Base-by-base conservation (phyloP, 1,140 invertebrate genomes). In the Phthorimaea operculella region DNA sequence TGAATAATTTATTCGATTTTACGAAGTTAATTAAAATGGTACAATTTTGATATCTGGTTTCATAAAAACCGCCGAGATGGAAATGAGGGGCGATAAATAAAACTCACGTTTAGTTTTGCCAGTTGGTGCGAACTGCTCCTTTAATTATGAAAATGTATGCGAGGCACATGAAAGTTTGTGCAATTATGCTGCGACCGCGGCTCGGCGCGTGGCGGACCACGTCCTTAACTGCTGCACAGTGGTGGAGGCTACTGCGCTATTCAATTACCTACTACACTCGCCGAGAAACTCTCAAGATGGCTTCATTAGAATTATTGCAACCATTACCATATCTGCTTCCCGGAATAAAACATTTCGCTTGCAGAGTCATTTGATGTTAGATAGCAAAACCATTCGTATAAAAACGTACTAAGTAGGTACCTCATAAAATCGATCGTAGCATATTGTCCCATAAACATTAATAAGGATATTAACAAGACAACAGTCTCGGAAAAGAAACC, bases 91-190 rank as follows among this genome's bases (percentile, higher is more conserved):
- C 59, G 36, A 66, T 75, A 74, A 74, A 82, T 79, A 78, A 75
- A 62, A 69, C 70, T 64, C 56, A 72, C 63, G 15, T 47, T 47
- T 62, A 64, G 63, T 68, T 71, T 70, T 68, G 62, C 66, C 73
- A 79, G 74, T 80, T 76, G 74, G 70, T 79, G 74, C 70, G 72
- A 76, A 79, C 72, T 73, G 72, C 72, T 72, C 68, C 75, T 79
- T 83, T 83, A 83, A 83, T 83, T 81, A 83, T 83, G 78, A 81
- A 81, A 81, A 83, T 81, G 74, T 83, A 83, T 81, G 80, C 80
- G 70, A 67, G 78, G 80, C 76, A 79, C 78, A 83, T 76, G 80
- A 80, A 83, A 83, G 78, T 83, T 83, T 79, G 68, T 76, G 80
- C 80, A 83, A 83, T 83, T 81, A 83, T 77, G 77, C 63, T 70